phyloP scores from a whole-genome alignment of 2,888 invertebrate species.

The Emmelina monodactyla region DNA sequence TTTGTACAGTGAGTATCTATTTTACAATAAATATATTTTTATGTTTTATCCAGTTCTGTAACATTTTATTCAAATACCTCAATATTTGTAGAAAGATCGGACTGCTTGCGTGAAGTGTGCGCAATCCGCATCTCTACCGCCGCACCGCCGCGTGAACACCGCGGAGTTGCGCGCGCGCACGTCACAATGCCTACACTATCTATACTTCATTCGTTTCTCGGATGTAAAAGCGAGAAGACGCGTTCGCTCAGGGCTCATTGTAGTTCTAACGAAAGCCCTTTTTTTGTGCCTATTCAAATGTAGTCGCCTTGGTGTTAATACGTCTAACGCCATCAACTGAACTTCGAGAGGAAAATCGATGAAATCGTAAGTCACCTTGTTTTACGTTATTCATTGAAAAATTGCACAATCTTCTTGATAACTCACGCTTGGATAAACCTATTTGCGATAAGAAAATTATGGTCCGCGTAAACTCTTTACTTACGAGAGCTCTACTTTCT shows the following conservation, averaged over 20 bases:
- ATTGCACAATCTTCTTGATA: slow-evolving; percentile 33
- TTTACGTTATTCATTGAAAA: slow-evolving; percentile 10
- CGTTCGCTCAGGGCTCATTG: slow-evolving; percentile 58
- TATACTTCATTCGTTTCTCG: slow-evolving; percentile 39
- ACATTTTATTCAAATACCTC: too few relatives aligned
- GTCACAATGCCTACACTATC: too few relatives aligned
- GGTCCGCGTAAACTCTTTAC: neutral
- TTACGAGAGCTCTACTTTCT: neutral
- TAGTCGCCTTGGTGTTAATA: slow-evolving; percentile 52
- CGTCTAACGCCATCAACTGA: slow-evolving; percentile 38
- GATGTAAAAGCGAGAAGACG: slow-evolving; percentile 56
- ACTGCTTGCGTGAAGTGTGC: too few relatives aligned
- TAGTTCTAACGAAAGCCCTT: slow-evolving; percentile 62
- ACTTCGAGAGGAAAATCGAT: slow-evolving; percentile 57
- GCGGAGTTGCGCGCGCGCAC: slow-evolving; percentile 3
- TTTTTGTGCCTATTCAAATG: slow-evolving; percentile 59
- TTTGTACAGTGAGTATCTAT: too few relatives aligned
- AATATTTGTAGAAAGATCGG: too few relatives aligned
- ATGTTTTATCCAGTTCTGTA: too few relatives aligned
- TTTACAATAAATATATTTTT: too few relatives aligned
- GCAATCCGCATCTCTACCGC: too few relatives aligned
- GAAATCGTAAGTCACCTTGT: slow-evolving; percentile 44
- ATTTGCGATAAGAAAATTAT: neutral
- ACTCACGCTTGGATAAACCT: slow-evolving; percentile 1
- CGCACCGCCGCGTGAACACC: too few relatives aligned